Evolutionary conservation across 2,797 vertebrate genomes (phyloP).

Genomic region (Hemitrygon akajei): DNA sequence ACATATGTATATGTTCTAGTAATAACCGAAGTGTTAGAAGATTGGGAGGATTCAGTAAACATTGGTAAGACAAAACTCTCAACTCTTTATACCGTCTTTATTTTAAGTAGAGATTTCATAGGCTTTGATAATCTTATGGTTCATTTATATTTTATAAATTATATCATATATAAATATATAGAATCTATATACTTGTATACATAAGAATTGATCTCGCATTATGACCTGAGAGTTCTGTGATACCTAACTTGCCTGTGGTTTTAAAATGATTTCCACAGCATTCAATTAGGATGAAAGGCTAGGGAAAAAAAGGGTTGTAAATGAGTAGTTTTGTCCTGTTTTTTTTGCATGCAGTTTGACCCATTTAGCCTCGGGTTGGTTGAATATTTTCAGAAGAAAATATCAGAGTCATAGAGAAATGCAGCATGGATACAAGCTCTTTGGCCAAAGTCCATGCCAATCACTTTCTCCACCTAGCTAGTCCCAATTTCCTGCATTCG

Average conservation of each 20-base stretch:
- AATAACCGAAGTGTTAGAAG: conserved; percentile 91
- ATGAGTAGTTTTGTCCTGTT: neutral
- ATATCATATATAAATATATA: too few relatives aligned
- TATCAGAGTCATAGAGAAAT: too few relatives aligned
- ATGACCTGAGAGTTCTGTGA: neutral
- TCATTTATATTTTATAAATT: neutral
- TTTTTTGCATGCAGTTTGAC: neutral
- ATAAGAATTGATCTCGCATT: neutral
- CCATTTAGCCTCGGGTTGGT: neutral
- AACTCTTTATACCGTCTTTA: neutral
- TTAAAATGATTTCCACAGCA: neutral
- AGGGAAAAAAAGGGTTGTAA: neutral
- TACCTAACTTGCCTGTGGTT: neutral
- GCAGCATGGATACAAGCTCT: too few relatives aligned
- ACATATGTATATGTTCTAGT: conserved; percentile 95
- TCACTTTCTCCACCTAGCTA: too few relatives aligned
- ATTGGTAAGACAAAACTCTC: conserved; percentile 68
- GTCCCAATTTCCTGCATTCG: too few relatives aligned
- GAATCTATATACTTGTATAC: too few relatives aligned
- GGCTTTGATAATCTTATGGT: neutral
- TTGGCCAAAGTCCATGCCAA: too few relatives aligned
- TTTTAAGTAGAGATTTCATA: neutral
- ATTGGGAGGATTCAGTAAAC: conserved; percentile 97
- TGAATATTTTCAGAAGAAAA: neutral
- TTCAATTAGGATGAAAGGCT: neutral